Evolutionary conservation across 1,140 invertebrate genomes (phyloP).

Genomic region (Drosophila pseudoobscura): DNA sequence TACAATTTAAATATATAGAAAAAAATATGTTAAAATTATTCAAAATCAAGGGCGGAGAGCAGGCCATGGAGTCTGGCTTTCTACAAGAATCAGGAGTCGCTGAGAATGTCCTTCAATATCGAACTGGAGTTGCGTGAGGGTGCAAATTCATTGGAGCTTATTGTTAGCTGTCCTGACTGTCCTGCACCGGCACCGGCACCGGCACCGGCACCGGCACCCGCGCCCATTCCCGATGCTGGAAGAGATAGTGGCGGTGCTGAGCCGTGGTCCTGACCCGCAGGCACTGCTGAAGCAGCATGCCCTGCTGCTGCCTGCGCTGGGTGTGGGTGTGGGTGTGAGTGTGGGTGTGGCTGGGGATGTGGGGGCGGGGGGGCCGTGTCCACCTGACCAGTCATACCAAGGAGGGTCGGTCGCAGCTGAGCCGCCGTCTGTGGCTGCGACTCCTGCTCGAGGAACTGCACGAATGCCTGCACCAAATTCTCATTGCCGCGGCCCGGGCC

Average conservation of each 20-base stretch:
- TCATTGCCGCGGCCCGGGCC: constrained; percentile 64
- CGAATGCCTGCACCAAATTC: constrained; percentile 92
- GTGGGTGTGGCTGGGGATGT: no score
- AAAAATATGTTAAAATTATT: constrained; percentile 11
- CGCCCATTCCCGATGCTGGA: constrained; percentile 2
- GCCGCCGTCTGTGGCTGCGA: constrained; percentile 88
- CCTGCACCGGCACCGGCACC: neutral
- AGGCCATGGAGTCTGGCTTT: constrained; percentile 1
- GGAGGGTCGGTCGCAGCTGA: constrained; percentile 85
- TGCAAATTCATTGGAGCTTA: constrained; percentile 86
- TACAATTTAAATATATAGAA: no score
- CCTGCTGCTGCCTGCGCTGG: neutral
- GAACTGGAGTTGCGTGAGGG: constrained; percentile 87
- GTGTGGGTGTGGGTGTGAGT: neutral
- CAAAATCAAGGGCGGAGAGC: neutral
- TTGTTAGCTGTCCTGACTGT: constrained; percentile 82
- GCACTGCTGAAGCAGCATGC: no score
- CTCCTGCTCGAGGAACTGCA: constrained; percentile 94
- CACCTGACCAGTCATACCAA: constrained; percentile 54
- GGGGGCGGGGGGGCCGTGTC: constrained; percentile 8
- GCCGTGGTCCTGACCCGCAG: constrained; percentile 5
- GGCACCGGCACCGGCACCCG: neutral
- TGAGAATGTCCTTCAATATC: constrained; percentile 88
- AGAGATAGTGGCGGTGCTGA: constrained; percentile 11
- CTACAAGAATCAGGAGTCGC: constrained; percentile 86